Conservation (phyloP, 2,888 invertebrate genomes). For the Eupithecia exiguata region DNA sequence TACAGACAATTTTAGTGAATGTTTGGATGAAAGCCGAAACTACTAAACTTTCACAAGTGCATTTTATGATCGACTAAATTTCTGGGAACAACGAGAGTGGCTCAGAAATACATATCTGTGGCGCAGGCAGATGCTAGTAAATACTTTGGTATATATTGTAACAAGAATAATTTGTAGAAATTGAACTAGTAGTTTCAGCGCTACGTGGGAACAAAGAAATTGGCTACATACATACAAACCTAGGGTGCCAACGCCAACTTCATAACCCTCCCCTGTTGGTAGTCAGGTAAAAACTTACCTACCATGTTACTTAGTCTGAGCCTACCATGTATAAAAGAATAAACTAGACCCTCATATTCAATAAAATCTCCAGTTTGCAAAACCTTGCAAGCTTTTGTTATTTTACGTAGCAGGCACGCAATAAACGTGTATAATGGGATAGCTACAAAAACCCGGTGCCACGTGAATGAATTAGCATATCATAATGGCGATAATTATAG, state of each 20-base stretch:
- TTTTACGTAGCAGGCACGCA: slow-evolving; percentile 5
- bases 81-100: neutral
- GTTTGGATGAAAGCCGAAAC: neutral
- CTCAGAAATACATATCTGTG: neutral
- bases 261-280: no score
- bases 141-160: no score
- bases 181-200: no score
- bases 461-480: slow-evolving; percentile 16
- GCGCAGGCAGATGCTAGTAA: no score
- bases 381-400: slow-evolving; percentile 4
- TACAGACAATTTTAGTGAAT: neutral
- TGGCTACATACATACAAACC: no score
- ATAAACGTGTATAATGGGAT: slow-evolving; percentile 6
- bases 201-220: no score
- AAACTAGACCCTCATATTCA: neutral
- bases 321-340: no score
- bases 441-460: neutral
- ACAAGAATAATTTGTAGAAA: no score
- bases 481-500: slow-evolving; percentile 6
- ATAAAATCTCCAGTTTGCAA: slow-evolving; percentile 4
- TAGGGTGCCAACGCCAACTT: no score
- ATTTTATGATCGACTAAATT: neutral
- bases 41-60: neutral
- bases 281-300: no score
- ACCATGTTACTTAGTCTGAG: no score